These are phyloP conservation scores for Lucilia sericata DNA, from an alignment of 1,140 invertebrate species.

Conservation along the genomic window DNA sequence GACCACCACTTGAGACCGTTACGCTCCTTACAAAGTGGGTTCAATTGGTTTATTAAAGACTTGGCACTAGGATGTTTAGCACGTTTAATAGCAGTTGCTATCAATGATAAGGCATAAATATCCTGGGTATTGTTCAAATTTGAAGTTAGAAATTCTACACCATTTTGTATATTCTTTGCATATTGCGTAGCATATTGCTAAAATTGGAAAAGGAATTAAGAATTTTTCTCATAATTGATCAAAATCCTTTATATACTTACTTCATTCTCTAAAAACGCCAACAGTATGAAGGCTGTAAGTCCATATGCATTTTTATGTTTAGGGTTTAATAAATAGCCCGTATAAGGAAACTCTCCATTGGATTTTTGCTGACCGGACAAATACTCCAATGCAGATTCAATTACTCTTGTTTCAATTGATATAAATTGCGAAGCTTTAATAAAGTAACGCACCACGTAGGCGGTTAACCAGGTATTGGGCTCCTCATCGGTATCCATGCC, in stretches of 20 bases:
- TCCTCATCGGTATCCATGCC: conserved; percentile 80
- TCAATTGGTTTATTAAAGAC: conserved; percentile 55
- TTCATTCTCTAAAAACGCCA: conserved; percentile 82
- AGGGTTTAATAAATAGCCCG: conserved; percentile 78
- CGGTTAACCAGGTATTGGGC: conserved; percentile 92
- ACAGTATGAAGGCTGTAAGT: conserved; percentile 83
- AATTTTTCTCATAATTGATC: too few relatives aligned
- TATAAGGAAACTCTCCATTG: conserved; percentile 86
- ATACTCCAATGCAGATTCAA: conserved; percentile 83
- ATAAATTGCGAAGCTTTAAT: conserved; percentile 85
- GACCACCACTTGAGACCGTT: conserved; percentile 62
- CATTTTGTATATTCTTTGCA: conserved; percentile 79
- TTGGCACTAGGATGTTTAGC: conserved; percentile 73
- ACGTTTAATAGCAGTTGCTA: conserved; percentile 82
- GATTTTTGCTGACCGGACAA: conserved; percentile 77
- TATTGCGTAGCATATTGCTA: conserved; percentile 69
- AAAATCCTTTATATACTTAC: neutral
- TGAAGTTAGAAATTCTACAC: conserved; percentile 82
- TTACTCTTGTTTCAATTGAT: conserved; percentile 80
- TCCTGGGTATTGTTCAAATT: conserved; percentile 79
- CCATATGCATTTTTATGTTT: conserved; percentile 81
- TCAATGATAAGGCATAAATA: conserved; percentile 82
- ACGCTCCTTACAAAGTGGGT: conserved; percentile 50
- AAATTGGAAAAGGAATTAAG: conserved; percentile 10
- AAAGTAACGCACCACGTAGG: conserved; percentile 91